A percentile compares a stretch with the other conserved stretches of the same genome.
phyloP scores from a whole-genome alignment of 2,797 vertebrate species.

The Bothrops alternatus region DNA sequence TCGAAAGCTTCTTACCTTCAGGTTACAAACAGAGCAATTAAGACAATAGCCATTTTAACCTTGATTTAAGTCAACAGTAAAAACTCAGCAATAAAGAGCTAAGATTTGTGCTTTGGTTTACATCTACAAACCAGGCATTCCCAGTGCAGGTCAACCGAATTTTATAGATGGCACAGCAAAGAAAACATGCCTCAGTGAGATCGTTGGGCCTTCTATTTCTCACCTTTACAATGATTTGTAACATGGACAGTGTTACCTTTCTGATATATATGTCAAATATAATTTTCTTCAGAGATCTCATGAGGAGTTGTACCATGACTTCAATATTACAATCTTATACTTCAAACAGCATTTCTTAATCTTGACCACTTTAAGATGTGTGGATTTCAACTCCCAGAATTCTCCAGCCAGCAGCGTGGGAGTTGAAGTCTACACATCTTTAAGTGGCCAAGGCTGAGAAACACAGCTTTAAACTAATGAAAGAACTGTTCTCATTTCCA shows the following conservation, averaged over 20 bases:
- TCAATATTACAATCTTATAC: not conserved
- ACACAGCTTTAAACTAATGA: not conserved
- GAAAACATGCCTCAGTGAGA: constrained; percentile 9
- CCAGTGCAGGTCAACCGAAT: not conserved
- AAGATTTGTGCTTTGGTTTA: constrained; percentile 18
- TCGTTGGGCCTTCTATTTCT: not conserved
- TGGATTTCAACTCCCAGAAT: not conserved
- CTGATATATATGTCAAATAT: not conserved
- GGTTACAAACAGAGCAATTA: constrained; percentile 4
- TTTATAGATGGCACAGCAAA: constrained; percentile 18
- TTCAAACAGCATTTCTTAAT: not conserved
- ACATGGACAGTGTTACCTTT: constrained; percentile 13
- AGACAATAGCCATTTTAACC: constrained; percentile 20
- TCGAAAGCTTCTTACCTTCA: not conserved
- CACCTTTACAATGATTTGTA: constrained; percentile 26
- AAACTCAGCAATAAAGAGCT: not conserved
- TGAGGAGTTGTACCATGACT: not conserved
- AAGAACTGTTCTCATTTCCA: not conserved
- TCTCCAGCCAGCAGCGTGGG: not conserved
- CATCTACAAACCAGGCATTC: constrained; percentile 12
- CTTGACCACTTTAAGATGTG: not conserved
- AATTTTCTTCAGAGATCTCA: not conserved
- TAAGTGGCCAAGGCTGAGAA: not conserved
- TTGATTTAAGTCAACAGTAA: constrained; percentile 28
- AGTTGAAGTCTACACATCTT: not conserved